Conservation (phyloP, 2,113 vertebrate genomes). For the Brienomyrus brachyistius region DNA sequence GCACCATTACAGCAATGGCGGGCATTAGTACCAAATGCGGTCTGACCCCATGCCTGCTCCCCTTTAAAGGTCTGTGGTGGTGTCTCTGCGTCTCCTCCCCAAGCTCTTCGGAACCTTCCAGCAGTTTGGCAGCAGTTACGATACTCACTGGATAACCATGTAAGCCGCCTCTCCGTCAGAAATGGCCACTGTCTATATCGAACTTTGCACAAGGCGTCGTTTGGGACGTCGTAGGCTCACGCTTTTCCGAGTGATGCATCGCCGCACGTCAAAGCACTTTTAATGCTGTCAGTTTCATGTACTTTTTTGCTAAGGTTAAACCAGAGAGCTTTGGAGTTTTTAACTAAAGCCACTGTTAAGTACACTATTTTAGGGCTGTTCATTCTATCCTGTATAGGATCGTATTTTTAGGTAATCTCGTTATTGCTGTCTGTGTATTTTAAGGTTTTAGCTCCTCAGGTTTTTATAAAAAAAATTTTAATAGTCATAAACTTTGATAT, state of each 20-base stretch:
- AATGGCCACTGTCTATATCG: not conserved
- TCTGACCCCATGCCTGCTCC: not conserved
- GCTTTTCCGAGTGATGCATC: not conserved
- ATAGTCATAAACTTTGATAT: not conserved
- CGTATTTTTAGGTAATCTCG: not conserved
- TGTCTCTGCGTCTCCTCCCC: constrained; percentile 89
- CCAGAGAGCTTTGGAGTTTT: not conserved
- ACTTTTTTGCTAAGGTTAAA: not conserved
- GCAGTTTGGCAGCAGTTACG: constrained; percentile 96
- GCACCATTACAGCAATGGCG: not conserved
- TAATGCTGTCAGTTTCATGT: not conserved
- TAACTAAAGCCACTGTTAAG: not conserved
- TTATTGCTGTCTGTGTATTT: not conserved
- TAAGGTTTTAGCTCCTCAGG: not conserved
- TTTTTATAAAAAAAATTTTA: not conserved
- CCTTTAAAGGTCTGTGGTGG: constrained; percentile 83
- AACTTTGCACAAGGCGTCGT: not conserved
- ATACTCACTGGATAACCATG: constrained; percentile 99
- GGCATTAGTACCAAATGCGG: not conserved
- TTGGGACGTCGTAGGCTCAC: not conserved
- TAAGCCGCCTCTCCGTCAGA: constrained; percentile 42
- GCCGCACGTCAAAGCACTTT: not conserved
- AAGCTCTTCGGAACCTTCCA: constrained; percentile 98
- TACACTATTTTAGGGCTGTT: not conserved
- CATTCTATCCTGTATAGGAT: not conserved